Evolutionary conservation across 2,113 vertebrate species (phyloP), one percentile per base, ranked within the genome.

Genomic region (Varanus komodoensis): DNA sequence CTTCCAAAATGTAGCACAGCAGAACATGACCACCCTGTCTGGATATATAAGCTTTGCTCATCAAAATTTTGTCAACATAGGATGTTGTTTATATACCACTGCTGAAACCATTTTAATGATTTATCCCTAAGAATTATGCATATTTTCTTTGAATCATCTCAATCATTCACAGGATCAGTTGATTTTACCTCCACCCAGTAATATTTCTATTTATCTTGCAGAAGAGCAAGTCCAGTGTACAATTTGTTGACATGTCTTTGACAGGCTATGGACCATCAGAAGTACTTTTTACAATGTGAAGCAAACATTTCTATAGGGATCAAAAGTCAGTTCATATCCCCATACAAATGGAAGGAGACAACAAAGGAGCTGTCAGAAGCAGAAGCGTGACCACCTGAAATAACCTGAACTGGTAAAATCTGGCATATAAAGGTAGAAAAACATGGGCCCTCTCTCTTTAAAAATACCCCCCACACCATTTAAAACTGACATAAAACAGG

Each of bases 321-420:
- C 88, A 92, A 77, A 38, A 61, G 23, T 15, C 87, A 79, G 82
- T 50, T 93, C 54, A 32, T 84, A 86, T 94, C 83, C 79, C 88
- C 75, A 19, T 32, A 25, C 48, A 78, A 77, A n/a, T 0, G 14
- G 3, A 12, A 75, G 82, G 89, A 82, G 89, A 8, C 82, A 86
- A 92, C 88, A 52, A 32, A 89, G 92, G 87, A 89, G 71, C 87
- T 93, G 77, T 0, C 89, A 92, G 54, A 93, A 94, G 93, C 50
- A 0, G 92, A 93, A 95, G 86, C 64, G 61, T 88, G 94, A 88
- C 89, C 93, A 92, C 95, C 95, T 94, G 95, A 96, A 93, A 90
- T 74, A 90, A 89, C 83, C 82, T 69, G 25, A 89, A 88, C 89
- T 94, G 93, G 94, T 94, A 25, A 93, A 89, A 92, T 89, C 85